Percentiles rank a stretch among this genome's conserved stretches.
These are phyloP conservation scores for Entelurus aequoreus DNA, from an alignment of 2,113 vertebrate species.

Conservation along the genomic window DNA sequence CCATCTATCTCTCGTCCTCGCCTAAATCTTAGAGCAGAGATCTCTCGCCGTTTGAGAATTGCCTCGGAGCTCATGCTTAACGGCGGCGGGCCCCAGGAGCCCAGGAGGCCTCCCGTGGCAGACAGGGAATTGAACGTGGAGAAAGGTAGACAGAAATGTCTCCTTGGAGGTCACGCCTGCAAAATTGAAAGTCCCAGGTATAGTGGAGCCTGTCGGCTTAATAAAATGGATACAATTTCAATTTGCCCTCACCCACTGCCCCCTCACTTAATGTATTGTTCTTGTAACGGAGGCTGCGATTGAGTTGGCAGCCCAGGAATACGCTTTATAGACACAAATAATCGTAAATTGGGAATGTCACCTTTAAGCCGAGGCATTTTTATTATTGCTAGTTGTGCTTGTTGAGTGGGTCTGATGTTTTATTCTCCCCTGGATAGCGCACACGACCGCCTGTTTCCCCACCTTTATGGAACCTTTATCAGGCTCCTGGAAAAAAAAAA, in stretches of 20 bases:
- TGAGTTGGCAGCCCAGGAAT: conserved; percentile 94
- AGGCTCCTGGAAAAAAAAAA: conserved; percentile 61
- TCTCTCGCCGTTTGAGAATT: conserved; percentile 58
- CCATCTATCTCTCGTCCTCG: conserved; percentile 57
- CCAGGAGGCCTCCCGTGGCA: conserved; percentile 34
- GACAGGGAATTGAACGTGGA: conserved; percentile 65
- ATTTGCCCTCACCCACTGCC: conserved; percentile 80
- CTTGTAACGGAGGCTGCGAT: conserved; percentile 84
- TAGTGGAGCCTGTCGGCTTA: conserved; percentile 79
- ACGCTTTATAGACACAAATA: conserved; percentile 99
- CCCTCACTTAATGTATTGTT: conserved; percentile 89
- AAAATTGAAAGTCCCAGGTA: conserved; percentile 89
- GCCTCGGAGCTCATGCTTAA: conserved; percentile 67
- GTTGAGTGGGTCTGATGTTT: conserved; percentile 96
- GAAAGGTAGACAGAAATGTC: conserved; percentile 65
- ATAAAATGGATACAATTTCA: conserved; percentile 95
- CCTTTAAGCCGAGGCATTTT: conserved; percentile 99
- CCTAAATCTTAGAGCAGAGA: conserved; percentile 61
- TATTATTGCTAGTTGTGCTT: conserved; percentile 98
- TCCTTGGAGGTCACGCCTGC: conserved; percentile 76
- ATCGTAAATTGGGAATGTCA: conserved; percentile 99
- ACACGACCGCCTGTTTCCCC: background rate
- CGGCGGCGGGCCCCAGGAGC: conserved; percentile 38
- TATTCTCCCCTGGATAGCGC: conserved; percentile 79
- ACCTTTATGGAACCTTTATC: conserved; percentile 75